Conservation (phyloP, 2,113 vertebrate genomes). For the Poecilia latipinna region DNA sequence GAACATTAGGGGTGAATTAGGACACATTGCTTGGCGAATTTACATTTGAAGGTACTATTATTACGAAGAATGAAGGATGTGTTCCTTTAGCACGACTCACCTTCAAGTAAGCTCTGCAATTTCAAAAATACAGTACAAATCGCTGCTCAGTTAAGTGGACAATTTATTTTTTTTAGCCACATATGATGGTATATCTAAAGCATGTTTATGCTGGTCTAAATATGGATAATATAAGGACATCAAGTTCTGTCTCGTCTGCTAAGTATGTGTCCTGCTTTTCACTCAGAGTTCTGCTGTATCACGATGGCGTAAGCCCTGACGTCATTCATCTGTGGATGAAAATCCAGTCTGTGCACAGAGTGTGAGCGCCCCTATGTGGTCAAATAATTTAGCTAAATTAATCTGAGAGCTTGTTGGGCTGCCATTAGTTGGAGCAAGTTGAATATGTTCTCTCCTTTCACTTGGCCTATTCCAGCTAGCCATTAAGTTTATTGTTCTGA, state of each 20-base stretch:
- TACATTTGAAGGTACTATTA: background rate
- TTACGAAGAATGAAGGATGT: background rate
- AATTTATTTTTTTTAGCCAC: background rate
- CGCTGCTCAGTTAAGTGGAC: background rate
- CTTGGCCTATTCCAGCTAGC: background rate
- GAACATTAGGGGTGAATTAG: background rate
- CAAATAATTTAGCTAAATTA: background rate
- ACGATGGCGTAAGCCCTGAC: too few species aligned
- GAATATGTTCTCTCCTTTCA: background rate
- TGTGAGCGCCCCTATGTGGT: too few species aligned
- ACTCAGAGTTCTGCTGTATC: too few species aligned
- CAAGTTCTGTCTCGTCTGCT: background rate
- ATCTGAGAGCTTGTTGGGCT: background rate
- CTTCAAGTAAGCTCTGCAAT: background rate
- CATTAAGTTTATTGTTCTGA: slow-evolving; percentile 13
- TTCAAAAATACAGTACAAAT: background rate
- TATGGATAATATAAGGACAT: background rate
- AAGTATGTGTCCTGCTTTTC: too few species aligned
- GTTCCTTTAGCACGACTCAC: background rate
- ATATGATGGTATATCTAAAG: background rate
- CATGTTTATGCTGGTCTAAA: background rate
- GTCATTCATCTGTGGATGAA: too few species aligned
- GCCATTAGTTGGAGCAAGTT: too few species aligned
- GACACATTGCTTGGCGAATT: background rate
- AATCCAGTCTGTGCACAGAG: too few species aligned